These are phyloP conservation scores for Euplagia quadripunctaria DNA, from an alignment of 2,888 invertebrate genomes.

Conservation along the genomic window DNA sequence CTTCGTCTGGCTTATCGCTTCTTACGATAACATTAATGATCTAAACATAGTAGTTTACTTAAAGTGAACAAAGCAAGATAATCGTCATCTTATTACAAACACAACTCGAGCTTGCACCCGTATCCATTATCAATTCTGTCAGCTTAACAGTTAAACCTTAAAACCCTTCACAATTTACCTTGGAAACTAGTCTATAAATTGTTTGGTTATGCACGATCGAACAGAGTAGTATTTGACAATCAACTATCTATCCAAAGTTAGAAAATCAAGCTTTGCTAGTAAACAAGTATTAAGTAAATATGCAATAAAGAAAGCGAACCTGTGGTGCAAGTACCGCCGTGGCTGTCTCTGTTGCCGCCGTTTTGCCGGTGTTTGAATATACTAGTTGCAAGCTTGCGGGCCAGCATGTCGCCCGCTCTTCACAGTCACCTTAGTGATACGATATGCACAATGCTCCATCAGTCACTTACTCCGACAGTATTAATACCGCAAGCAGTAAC, in stretches of 20 bases:
- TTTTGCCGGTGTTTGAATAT: conserved; percentile 74
- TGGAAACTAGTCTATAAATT: conserved; percentile 66
- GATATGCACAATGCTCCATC: conserved; percentile 79
- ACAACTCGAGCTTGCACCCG: conserved; percentile 37
- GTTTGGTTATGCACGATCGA: conserved; percentile 50
- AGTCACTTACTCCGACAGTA: conserved; percentile 70
- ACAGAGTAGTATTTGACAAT: conserved; percentile 41
- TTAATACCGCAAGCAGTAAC: conserved; percentile 64
- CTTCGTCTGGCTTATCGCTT: conserved; percentile 43
- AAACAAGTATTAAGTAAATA: conserved; percentile 43
- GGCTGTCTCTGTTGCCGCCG: conserved; percentile 78
- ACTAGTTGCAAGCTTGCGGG: conserved; percentile 76
- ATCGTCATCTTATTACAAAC: conserved; percentile 29
- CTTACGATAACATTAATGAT: conserved; percentile 44
- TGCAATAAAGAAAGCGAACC: conserved; percentile 65
- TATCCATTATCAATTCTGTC: conserved; percentile 55
- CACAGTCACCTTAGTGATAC: conserved; percentile 64
- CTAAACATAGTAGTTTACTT: conserved; percentile 41
- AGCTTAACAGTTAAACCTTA: conserved; percentile 57
- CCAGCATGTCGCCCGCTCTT: conserved; percentile 77
- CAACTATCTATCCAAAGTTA: conserved; percentile 42
- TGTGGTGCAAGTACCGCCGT: conserved; percentile 77
- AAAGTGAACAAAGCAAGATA: conserved; percentile 39
- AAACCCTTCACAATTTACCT: conserved; percentile 77
- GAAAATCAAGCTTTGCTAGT: conserved; percentile 42